Evolutionary conservation across 2,888 invertebrate genomes (phyloP), one percentile per base, ranked within the genome.

Genomic region (Plutella xylostella): DNA sequence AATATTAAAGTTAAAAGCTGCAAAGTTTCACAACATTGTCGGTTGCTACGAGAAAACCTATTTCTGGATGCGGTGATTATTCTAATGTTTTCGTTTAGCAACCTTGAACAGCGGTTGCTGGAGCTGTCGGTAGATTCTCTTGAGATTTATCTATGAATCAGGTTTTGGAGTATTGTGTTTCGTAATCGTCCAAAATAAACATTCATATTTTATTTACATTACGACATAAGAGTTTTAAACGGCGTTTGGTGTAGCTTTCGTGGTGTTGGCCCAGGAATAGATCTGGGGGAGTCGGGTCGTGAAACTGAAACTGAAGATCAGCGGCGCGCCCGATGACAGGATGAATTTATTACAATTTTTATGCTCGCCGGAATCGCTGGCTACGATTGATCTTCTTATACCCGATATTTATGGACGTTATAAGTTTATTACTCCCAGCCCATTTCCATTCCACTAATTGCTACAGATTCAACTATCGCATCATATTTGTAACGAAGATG

Each of bases 171-270:
- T 65, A 67, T 42, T 34, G 67, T 61, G 68, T 82, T 76, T 79
- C 76, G 76, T 78, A 80, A 82, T 73, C 73, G 59, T 66, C 71
- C 63, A 73, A 79, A 82, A 83, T 83, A 83, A 79, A 76, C 72
- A 61, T 72, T 71, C 67, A 75, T 75, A 76, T 75, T 77, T 79
- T 77, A 80, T 80, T 77, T 74, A 73, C 71, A 72, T 80, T 80
- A 77, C 77, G 76, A 80, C 78, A 79, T 69, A 69, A n/a, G 60
- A 60, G 67, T 63, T 71, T 67, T 61, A 65, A 69, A 64, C 64
- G 65, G 62, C 57, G 55, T 61, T n/a, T 58, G 65, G 60, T 58
- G 55, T 56, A 52, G 52, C 58, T 62, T 59, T 63, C 63, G 59
- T 56, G 51, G 58, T 50, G 51, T 14, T 30, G 54, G 42, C 22